Percentiles rank a stretch among this genome's conserved stretches.
Conservation (phyloP, 1,140 invertebrate genomes). For the Achroia grisella region DNA sequence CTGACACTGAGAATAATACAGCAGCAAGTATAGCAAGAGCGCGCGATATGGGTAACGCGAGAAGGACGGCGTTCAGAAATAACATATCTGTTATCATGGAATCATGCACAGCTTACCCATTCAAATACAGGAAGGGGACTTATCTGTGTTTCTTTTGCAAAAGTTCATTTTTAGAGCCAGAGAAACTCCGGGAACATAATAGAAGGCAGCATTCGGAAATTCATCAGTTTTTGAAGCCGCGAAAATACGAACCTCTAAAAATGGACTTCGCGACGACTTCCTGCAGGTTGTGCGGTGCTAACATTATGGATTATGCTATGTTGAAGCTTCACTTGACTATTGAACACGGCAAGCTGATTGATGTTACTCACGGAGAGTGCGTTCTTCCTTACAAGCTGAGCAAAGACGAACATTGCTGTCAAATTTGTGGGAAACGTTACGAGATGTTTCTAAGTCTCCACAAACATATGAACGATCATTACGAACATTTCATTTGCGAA, state of each 20-base stretch:
- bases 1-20: conserved; percentile 22
- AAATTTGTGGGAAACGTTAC: conserved; percentile 54
- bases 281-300: conserved; percentile 44
- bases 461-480: conserved; percentile 65
- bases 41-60: conserved; percentile 24
- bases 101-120: conserved; percentile 51
- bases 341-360: conserved; percentile 48
- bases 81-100: conserved; percentile 52
- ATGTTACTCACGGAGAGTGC: conserved; percentile 40
- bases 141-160: conserved; percentile 60
- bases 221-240: conserved; percentile 27
- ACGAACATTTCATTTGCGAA: conserved; percentile 64
- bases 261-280: conserved; percentile 46
- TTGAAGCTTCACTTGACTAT: conserved; percentile 39
- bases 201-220: conserved; percentile 32
- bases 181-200: conserved; percentile 50
- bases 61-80: conserved; percentile 45
- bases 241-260: conserved; percentile 62
- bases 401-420: conserved; percentile 46
- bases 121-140: conserved; percentile 57
- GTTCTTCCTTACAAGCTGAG: conserved; percentile 56
- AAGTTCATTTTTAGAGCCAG: conserved; percentile 49
- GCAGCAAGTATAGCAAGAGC: conserved; percentile 8
- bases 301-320: conserved; percentile 36
- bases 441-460: conserved; percentile 66